Evolutionary conservation across 2,113 vertebrate species (phyloP), one percentile per base, ranked within the genome.

Genomic region (Esox niger): DNA sequence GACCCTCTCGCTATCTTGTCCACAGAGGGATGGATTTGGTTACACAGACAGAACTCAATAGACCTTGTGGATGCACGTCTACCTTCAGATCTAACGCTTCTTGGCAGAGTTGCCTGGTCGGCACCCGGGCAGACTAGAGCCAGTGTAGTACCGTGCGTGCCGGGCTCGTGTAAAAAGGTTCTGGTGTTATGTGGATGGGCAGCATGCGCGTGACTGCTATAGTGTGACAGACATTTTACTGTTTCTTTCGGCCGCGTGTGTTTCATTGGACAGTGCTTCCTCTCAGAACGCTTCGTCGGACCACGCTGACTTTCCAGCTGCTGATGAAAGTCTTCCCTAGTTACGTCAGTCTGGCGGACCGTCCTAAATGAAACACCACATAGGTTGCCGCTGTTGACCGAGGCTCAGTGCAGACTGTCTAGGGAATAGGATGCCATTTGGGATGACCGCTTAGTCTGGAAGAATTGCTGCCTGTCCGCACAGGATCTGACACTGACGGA

Each of bases 1-100:
- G 80, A 84, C 80, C 84, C 78, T 78, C 64, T 55, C 17, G 66
- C 88, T 85, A 86, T 81, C 68, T 79, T 59, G 70, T 68, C 75
- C 62, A 65, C 61, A 35, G 60, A 77, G 77, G 69, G 30, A 67
- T 52, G 67, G 81, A 80, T 91, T 86, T 55, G 68, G 88, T 90
- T 90, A 78, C 82, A 69, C 69, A 76, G 74, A 80, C 73, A 70
- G 67, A 66, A 71, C 27, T 17, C 83, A 85, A 78, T 64, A 71
- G 68, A 52, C 67, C 72, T 77, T 77, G 78, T 76, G 71, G 77
- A 79, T 79, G 71, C 66, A n/a, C n/a, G n/a, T n/a, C n/a, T n/a
- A 33, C 35, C 71, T 63, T 75, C 78, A 43, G 38, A 15, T 43
- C 15, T 43, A 74, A 65, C 66, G 46, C 70, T 80, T 80, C 31